A percentile compares a stretch with the other conserved stretches of the same genome.
phyloP scores from a whole-genome alignment of 2,797 vertebrate species.

The Huso huso region DNA sequence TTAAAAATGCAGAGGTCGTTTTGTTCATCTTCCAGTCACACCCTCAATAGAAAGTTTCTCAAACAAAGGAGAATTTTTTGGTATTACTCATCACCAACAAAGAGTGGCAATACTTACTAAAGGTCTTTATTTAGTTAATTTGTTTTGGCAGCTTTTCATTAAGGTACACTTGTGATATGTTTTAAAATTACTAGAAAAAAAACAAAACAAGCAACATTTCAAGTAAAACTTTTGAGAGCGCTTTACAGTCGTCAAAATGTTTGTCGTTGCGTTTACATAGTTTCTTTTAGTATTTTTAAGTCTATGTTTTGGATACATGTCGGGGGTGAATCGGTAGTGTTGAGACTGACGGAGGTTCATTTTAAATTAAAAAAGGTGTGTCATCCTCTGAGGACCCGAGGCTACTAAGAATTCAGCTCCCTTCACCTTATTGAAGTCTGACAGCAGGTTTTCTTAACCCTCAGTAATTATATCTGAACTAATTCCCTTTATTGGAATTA shows the following conservation, averaged over 20 bases:
- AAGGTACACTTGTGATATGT: no score
- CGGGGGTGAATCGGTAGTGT: not conserved
- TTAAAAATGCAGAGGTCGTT: conserved; percentile 43
- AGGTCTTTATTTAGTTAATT: no score
- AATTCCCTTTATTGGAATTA: conserved; percentile 9
- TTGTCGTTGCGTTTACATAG: conserved; percentile 3
- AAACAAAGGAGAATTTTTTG: conserved; percentile 50
- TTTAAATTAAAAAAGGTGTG: conserved; percentile 25
- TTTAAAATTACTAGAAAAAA: no score
- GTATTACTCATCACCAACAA: not conserved
- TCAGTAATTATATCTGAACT: conserved; percentile 34
- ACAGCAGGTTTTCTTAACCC: conserved; percentile 35
- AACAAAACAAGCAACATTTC: no score
- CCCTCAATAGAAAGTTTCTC: conserved; percentile 52
- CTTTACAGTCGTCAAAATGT: not conserved
- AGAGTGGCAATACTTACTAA: not conserved
- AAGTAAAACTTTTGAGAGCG: no score
- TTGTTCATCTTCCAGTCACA: conserved; percentile 54
- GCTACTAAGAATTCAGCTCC: conserved; percentile 31
- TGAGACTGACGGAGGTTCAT: not conserved
- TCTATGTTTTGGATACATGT: not conserved
- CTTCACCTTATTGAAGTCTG: conserved; percentile 26
- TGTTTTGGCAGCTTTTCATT: no score
- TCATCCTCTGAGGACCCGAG: conserved; percentile 30
- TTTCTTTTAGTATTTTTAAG: not conserved